These are phyloP conservation scores for Dissostichus mawsoni DNA, from an alignment of 2,113 vertebrate species.

Conservation along the genomic window DNA sequence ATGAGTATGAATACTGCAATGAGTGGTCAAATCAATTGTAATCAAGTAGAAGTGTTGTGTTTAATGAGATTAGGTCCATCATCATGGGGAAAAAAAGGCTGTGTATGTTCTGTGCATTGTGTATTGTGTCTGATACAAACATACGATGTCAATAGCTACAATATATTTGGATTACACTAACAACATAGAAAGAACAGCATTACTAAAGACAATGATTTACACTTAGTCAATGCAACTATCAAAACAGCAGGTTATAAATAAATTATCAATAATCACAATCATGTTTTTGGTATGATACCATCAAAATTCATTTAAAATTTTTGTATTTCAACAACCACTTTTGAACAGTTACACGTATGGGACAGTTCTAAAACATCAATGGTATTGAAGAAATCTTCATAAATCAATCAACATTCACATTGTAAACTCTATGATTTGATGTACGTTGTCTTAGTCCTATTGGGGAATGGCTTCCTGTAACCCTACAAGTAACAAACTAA, in stretches of 20 bases:
- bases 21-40: constrained; percentile 67
- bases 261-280: constrained; percentile 81
- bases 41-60: constrained; percentile 71
- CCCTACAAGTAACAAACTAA: constrained; percentile 72
- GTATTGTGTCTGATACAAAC: constrained; percentile 78
- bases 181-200: constrained; percentile 84
- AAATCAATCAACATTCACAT: constrained; percentile 77
- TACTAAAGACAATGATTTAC: constrained; percentile 85
- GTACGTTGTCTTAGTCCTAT: constrained; percentile 64
- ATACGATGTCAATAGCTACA: constrained; percentile 83
- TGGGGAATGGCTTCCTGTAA: constrained; percentile 76
- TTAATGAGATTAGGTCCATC: constrained; percentile 83
- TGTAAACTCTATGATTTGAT: constrained; percentile 72
- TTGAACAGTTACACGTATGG: constrained; percentile 80
- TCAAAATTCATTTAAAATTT: constrained; percentile 74
- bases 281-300: constrained; percentile 78
- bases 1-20: constrained; percentile 56
- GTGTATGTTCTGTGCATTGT: constrained; percentile 71
- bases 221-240: constrained; percentile 81
- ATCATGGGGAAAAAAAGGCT: constrained; percentile 66
- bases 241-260: constrained; percentile 83
- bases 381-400: constrained; percentile 71
- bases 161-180: constrained; percentile 83
- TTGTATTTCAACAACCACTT: constrained; percentile 81
- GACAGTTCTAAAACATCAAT: constrained; percentile 78